Conservation (phyloP, 2,888 invertebrate genomes). For the Cheilosia pagana region DNA sequence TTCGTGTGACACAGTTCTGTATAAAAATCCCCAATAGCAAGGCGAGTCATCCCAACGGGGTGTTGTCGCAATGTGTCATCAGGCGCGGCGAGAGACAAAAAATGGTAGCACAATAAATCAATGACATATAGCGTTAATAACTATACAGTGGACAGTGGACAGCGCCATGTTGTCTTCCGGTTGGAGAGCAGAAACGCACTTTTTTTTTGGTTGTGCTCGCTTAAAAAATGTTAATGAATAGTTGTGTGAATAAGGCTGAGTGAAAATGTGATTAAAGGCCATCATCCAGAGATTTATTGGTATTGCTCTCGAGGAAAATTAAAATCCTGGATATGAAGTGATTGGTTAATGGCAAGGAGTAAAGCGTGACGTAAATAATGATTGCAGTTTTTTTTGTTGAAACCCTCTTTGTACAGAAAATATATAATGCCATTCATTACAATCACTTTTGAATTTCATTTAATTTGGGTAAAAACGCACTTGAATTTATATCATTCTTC, state of each 20-base stretch:
- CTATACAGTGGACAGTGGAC: not conserved
- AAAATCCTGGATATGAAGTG: not conserved
- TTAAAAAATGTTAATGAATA: not conserved
- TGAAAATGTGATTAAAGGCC: constrained; percentile 8
- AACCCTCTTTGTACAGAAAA: no score
- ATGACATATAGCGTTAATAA: constrained; percentile 23
- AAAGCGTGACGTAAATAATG: no score
- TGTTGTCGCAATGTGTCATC: constrained; percentile 1
- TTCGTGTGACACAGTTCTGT: not conserved
- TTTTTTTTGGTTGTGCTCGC: not conserved
- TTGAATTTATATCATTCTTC: no score
- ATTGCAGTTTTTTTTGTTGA: no score
- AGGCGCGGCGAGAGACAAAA: not conserved
- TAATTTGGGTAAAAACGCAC: no score
- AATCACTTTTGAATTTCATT: no score
- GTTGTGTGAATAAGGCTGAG: not conserved
- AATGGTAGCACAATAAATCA: constrained; percentile 33
- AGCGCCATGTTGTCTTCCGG: not conserved
- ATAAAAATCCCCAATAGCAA: not conserved
- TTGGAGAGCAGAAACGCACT: not conserved
- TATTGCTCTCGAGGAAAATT: not conserved
- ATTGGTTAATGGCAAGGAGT: no score
- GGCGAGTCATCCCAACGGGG: not conserved
- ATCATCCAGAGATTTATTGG: not conserved
- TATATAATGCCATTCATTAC: no score